Conservation (phyloP, 23 tunicate species). For the Corella eumyota region DNA sequence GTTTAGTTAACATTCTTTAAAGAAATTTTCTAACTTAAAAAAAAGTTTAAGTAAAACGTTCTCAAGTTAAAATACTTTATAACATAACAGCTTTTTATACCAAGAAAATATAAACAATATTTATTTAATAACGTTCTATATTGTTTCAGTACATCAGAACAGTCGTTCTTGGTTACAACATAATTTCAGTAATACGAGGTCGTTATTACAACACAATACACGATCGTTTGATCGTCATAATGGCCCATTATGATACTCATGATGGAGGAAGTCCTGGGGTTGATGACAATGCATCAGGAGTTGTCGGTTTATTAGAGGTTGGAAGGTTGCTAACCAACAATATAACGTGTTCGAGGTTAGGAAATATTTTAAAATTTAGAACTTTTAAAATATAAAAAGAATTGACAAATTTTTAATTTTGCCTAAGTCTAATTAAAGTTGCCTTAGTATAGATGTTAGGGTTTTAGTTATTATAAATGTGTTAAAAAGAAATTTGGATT, state of each 20-base stretch:
- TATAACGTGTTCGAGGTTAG: constrained; percentile 35
- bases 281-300: constrained; percentile 88
- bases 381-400: not conserved
- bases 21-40: too few species aligned
- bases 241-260: constrained; percentile 83
- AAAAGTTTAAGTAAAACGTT: too few species aligned
- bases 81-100: too few species aligned
- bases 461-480: too few species aligned
- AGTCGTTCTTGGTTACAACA: constrained; percentile 53
- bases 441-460: too few species aligned
- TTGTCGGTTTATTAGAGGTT: constrained; percentile 51
- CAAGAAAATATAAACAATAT: too few species aligned
- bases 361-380: not conserved
- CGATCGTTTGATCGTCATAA: constrained; percentile 47
- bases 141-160: constrained; percentile 74
- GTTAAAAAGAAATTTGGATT: too few species aligned
- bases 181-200: constrained; percentile 54
- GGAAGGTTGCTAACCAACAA: constrained; percentile 39
- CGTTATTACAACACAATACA: constrained; percentile 27
- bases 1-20: too few species aligned
- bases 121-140: too few species aligned
- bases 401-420: too few species aligned
- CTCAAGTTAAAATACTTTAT: too few species aligned
- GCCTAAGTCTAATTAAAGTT: too few species aligned
- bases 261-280: constrained; percentile 36